Conservation (phyloP, 2,888 invertebrate genomes). For the Sesamia inferens region DNA sequence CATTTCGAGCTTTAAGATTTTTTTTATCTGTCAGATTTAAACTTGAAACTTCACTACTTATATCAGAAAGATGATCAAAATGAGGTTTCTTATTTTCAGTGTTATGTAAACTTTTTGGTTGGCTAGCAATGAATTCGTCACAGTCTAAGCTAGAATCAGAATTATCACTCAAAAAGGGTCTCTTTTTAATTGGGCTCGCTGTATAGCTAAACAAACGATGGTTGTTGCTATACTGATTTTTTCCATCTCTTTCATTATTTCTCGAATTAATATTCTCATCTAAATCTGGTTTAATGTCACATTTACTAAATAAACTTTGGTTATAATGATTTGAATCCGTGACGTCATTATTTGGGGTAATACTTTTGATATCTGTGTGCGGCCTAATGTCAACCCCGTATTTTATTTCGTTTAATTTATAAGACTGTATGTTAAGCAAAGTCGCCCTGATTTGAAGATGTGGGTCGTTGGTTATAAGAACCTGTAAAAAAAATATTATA, state of each 20-base stretch:
- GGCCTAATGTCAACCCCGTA: conserved; percentile 40
- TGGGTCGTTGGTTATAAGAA: conserved; percentile 70
- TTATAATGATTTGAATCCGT: not conserved
- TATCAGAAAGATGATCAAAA: conserved; percentile 10
- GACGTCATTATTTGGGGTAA: not conserved
- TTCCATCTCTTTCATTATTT: not conserved
- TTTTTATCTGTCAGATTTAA: conserved; percentile 11
- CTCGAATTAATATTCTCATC: not conserved
- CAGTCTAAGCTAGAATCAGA: not conserved
- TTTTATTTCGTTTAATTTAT: conserved; percentile 66
- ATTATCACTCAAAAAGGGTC: conserved; percentile 14
- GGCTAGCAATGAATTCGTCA: conserved; percentile 35
- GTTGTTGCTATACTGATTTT: not conserved
- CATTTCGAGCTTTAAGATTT: conserved; percentile 1
- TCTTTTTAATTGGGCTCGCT: conserved; percentile 9
- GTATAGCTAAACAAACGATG: not conserved
- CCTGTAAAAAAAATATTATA: conserved; percentile 61
- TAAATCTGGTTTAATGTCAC: conserved; percentile 26
- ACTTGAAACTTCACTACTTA: conserved; percentile 9
- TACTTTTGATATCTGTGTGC: conserved; percentile 23
- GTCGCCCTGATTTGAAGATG: conserved; percentile 63
- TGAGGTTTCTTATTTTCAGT: not conserved
- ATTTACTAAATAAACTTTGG: not conserved
- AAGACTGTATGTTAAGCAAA: conserved; percentile 62
- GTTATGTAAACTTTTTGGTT: conserved; percentile 19